Percentiles rank a stretch among this genome's conserved stretches.
Conservation (phyloP, 2,113 vertebrate genomes). For the Mustela lutreola region DNA sequence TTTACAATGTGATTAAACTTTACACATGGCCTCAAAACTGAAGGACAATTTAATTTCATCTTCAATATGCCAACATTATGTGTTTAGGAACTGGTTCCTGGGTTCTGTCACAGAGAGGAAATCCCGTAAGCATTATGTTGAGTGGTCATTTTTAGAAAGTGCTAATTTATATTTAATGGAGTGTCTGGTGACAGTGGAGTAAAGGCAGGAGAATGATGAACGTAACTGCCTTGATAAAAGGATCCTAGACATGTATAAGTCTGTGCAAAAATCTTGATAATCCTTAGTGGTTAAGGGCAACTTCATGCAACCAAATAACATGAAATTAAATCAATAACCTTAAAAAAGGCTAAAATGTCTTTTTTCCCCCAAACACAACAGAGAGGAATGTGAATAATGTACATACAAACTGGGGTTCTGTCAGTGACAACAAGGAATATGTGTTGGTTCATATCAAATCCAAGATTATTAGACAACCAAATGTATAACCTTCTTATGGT, state of each 20-base stretch:
- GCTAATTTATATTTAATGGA: constrained; percentile 78
- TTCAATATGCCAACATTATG: constrained; percentile 65
- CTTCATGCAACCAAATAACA: constrained; percentile 90
- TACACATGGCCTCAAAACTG: constrained; percentile 83
- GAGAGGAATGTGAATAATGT: constrained; percentile 89
- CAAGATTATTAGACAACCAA: constrained; percentile 90
- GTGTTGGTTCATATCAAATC: constrained; percentile 90
- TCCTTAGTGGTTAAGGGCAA: constrained; percentile 87
- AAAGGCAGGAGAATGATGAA: constrained; percentile 60
- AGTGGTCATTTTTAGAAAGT: constrained; percentile 73
- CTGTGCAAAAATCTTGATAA: constrained; percentile 81
- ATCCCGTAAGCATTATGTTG: constrained; percentile 71
- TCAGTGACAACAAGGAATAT: constrained; percentile 88
- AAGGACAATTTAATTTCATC: constrained; percentile 81
- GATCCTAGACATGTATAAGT: constrained; percentile 80
- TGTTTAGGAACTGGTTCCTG: constrained; percentile 78
- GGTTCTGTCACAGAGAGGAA: constrained; percentile 77
- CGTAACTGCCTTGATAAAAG: constrained; percentile 79
- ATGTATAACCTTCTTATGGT: constrained; percentile 87
- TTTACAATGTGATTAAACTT: constrained; percentile 88
- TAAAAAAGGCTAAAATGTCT: constrained; percentile 87
- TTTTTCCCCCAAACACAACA: constrained; percentile 88
- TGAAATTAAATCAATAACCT: constrained; percentile 86
- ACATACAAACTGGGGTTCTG: constrained; percentile 89
- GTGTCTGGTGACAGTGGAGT: constrained; percentile 62